These are phyloP conservation scores for Exaiptasia diaphana DNA, from an alignment of 64 coral and sea anemone species.

Conservation along the genomic window DNA sequence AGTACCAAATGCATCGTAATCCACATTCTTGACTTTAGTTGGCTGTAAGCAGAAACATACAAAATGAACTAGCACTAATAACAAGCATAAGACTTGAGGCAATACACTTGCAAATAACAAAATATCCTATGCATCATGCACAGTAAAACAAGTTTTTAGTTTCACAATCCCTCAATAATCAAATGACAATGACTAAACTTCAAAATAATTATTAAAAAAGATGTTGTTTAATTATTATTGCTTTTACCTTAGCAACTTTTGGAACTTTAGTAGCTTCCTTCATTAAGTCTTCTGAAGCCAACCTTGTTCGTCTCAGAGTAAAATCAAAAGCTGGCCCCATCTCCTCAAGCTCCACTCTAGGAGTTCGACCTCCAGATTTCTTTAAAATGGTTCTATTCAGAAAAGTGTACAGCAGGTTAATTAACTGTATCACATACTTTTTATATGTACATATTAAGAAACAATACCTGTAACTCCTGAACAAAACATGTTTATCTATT, in stretches of 20 bases:
- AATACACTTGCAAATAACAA: background rate
- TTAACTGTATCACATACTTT: background rate
- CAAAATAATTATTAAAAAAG: too few species aligned
- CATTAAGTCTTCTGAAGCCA: constrained; percentile 91
- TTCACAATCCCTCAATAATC: too few species aligned
- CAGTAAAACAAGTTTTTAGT: too few species aligned
- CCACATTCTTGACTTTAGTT: constrained; percentile 88
- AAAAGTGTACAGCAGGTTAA: background rate
- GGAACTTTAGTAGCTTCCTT: constrained; percentile 78
- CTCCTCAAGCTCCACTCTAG: constrained; percentile 87
- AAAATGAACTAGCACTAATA: background rate
- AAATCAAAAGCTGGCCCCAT: constrained; percentile 91
- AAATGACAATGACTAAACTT: too few species aligned
- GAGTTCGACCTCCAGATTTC: constrained; percentile 88
- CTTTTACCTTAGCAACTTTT: constrained; percentile 71
- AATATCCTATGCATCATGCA: background rate
- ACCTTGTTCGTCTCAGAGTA: constrained; percentile 60
- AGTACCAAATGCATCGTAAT: constrained; percentile 79
- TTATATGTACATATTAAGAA: background rate
- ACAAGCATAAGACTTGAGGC: too few species aligned
- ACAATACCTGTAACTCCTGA: constrained; percentile 89
- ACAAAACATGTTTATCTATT: constrained; percentile 64
- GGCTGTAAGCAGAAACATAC: constrained; percentile 30
- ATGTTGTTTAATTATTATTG: too few species aligned
- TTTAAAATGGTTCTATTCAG: constrained; percentile 68